Conservation (phyloP, 2,888 invertebrate genomes). For the Lymantria dispar region DNA sequence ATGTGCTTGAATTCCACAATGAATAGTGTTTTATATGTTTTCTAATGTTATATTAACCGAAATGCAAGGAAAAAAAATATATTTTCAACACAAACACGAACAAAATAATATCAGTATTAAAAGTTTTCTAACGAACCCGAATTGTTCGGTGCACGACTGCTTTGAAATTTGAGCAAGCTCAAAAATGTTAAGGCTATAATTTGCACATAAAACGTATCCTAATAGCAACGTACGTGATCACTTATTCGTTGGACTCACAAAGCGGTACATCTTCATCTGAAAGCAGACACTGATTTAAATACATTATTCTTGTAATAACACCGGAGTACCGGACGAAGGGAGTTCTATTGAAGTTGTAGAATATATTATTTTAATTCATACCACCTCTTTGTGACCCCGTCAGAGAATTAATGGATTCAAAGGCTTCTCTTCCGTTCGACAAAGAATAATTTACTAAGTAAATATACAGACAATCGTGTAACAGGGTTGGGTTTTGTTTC, state of each 20-base stretch:
- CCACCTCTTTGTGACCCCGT: constrained; percentile 81
- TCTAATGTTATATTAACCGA: too few species aligned
- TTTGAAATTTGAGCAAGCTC: constrained; percentile 62
- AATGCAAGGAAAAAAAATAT: background rate
- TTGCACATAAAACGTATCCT: constrained; percentile 82
- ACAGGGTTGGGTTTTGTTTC: constrained; percentile 75
- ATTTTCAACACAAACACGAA: constrained; percentile 19
- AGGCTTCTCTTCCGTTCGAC: constrained; percentile 80
- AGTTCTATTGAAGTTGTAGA: constrained; percentile 77
- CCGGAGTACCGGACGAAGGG: constrained; percentile 72
- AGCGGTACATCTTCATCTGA: constrained; percentile 76
- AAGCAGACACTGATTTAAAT: constrained; percentile 80
- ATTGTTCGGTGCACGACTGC: constrained; percentile 55
- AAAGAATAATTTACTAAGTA: constrained; percentile 83
- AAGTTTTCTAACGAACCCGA: constrained; percentile 74
- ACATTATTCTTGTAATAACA: constrained; percentile 81
- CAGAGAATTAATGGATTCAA: constrained; percentile 81
- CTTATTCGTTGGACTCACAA: constrained; percentile 74
- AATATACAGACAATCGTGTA: constrained; percentile 82
- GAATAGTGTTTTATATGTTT: too few species aligned
- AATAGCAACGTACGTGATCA: constrained; percentile 79
- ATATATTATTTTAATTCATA: constrained; percentile 82
- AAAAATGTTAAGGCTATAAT: constrained; percentile 79
- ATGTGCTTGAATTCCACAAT: too few species aligned
- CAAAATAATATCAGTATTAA: constrained; percentile 42